phyloP scores from a whole-genome alignment of 2,797 vertebrate genomes.

The Corythornis leucogaster region DNA sequence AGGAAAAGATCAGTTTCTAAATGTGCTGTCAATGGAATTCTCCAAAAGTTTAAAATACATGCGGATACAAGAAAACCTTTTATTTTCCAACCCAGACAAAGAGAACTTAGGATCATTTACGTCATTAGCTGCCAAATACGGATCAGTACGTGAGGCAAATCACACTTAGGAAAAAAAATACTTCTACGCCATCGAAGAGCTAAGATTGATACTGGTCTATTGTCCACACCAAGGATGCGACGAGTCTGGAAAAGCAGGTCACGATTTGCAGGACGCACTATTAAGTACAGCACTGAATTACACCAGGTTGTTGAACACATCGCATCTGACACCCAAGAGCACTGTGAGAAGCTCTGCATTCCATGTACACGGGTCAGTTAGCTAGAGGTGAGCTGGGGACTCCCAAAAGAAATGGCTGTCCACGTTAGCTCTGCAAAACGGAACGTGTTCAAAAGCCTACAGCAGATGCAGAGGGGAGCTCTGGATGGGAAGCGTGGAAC shows the following conservation, averaged over 20 bases:
- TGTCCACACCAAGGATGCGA: conserved; percentile 6
- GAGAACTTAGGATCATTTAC: conserved; percentile 12
- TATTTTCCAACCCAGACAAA: conserved; percentile 34
- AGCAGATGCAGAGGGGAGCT: no score
- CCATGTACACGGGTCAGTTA: neutral
- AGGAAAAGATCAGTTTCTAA: neutral
- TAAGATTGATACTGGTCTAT: conserved; percentile 11
- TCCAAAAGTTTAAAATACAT: conserved; percentile 63
- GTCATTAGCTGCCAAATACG: conserved; percentile 63
- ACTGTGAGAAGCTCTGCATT: neutral
- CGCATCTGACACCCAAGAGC: neutral
- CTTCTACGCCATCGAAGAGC: conserved; percentile 4
- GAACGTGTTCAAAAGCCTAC: neutral
- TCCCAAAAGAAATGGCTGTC: neutral
- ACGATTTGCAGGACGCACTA: neutral
- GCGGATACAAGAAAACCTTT: conserved; percentile 52
- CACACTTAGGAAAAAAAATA: neutral
- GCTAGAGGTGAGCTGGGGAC: neutral
- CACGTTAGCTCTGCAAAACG: neutral
- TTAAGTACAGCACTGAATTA: neutral
- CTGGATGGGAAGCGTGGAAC: no score
- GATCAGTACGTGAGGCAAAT: conserved; percentile 17
- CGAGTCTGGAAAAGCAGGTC: neutral
- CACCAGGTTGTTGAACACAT: neutral
- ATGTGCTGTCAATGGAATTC: neutral